Conservation (phyloP, 2,797 vertebrate species). For the Hybognathus amarus region DNA sequence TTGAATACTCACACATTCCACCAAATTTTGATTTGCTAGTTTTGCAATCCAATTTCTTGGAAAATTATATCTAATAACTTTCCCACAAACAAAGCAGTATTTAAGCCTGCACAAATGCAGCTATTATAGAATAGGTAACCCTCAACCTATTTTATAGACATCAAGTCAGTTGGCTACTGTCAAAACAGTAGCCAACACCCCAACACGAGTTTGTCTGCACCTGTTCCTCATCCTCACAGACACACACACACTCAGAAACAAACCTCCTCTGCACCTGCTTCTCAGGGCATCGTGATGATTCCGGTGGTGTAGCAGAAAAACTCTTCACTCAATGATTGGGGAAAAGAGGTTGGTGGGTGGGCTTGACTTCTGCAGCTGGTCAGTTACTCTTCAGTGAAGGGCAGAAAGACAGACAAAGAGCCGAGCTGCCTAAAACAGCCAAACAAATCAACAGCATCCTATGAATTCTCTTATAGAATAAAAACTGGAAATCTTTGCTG, state of each 20-base stretch:
- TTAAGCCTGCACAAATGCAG: background rate
- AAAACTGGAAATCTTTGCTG: slow-evolving; percentile 13
- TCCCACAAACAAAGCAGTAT: background rate
- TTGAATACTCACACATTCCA: slow-evolving; percentile 11
- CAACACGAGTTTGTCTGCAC: slow-evolving; percentile 24
- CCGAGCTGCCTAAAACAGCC: slow-evolving; percentile 19
- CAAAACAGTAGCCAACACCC: background rate
- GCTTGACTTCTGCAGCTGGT: slow-evolving; percentile 64
- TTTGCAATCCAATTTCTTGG: slow-evolving; percentile 1
- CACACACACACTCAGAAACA: slow-evolving; percentile 3
- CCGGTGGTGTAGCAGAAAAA: slow-evolving; percentile 49
- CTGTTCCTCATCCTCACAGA: background rate
- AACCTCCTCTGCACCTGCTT: slow-evolving; percentile 58
- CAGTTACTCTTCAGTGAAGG: slow-evolving; percentile 47
- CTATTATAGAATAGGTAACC: slow-evolving; percentile 6
- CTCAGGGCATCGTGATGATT: slow-evolving; percentile 50
- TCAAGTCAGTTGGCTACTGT: background rate
- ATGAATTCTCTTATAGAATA: slow-evolving; percentile 19
- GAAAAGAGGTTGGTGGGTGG: slow-evolving; percentile 7
- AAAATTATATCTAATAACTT: background rate
- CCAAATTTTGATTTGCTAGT: background rate
- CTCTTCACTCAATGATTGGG: slow-evolving; percentile 41
- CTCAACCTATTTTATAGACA: slow-evolving; percentile 18
- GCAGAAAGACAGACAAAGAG: slow-evolving; percentile 60
- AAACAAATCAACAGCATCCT: slow-evolving; percentile 41